These are phyloP conservation scores for Clinocottus analis DNA, from an alignment of 2,113 vertebrate genomes.

Conservation along the genomic window DNA sequence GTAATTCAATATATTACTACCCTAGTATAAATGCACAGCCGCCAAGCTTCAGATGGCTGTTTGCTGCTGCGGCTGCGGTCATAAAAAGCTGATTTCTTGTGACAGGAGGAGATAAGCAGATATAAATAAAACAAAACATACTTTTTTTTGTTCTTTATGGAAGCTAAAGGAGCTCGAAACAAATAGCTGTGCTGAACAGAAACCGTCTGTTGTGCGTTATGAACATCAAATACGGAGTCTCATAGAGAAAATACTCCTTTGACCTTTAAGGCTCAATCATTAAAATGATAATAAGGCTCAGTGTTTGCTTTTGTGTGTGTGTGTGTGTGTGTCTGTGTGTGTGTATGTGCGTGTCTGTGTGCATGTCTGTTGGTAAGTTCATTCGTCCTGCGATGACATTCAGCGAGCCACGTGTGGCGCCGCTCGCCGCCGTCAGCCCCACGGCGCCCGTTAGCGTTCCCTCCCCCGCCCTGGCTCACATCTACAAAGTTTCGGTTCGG, in stretches of 20 bases:
- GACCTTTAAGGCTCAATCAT: background rate
- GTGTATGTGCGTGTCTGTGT: too few species aligned
- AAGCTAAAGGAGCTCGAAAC: conserved; percentile 32
- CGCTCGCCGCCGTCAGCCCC: conserved; percentile 24
- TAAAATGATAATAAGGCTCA: background rate
- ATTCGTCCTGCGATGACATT: background rate
- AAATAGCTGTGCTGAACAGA: conserved; percentile 18
- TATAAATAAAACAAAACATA: conserved; percentile 40
- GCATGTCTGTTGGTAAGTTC: too few species aligned
- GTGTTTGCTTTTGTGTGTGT: background rate
- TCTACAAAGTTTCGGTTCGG: conserved; percentile 21
- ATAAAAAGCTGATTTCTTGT: conserved; percentile 41
- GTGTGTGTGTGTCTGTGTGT: background rate
- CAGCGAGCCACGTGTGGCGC: conserved; percentile 34
- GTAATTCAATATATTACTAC: conserved; percentile 72
- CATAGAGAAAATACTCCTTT: background rate
- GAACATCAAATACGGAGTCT: background rate
- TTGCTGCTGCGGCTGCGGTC: conserved; percentile 36
- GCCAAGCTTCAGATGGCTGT: conserved; percentile 51
- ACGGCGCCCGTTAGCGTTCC: conserved; percentile 26
- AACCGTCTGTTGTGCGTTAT: conserved; percentile 3
- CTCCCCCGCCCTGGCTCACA: too few species aligned
- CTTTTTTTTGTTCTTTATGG: conserved; percentile 19
- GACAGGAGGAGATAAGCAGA: conserved; percentile 58
- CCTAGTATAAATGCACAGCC: conserved; percentile 55